Evolutionary conservation across 2,113 vertebrate genomes (phyloP).

Genomic region (Cinclus mexicanus): DNA sequence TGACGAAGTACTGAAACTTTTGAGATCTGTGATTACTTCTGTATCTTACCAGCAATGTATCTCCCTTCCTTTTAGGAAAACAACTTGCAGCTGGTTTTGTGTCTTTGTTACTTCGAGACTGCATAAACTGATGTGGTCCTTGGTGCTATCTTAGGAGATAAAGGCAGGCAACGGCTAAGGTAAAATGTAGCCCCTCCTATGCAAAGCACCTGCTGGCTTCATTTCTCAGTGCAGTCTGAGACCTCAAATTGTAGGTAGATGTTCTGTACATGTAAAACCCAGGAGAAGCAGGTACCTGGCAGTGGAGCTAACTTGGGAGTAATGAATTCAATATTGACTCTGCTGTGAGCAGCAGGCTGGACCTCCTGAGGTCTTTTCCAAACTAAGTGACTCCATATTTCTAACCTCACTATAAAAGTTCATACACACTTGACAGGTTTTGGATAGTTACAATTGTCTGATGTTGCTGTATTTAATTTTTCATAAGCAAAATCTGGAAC

Average conservation of each 20-base stretch:
- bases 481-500: background rate
- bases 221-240: background rate
- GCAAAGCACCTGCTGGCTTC: background rate
- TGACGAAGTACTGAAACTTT: background rate
- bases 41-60: background rate
- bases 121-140: background rate
- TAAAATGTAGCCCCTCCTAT: background rate
- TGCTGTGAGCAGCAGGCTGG: background rate
- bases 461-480: background rate
- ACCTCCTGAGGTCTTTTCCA: background rate
- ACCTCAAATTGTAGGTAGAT: background rate
- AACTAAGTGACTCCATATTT: background rate
- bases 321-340: background rate
- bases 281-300: background rate
- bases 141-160: background rate
- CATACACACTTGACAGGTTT: background rate
- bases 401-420: background rate
- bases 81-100: background rate
- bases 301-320: background rate
- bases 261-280: background rate
- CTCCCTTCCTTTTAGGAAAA: background rate
- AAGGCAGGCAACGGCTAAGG: background rate
- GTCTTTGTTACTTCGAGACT: background rate
- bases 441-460: background rate
- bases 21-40: background rate